These are phyloP conservation scores for Epirrhoe alternata DNA, from an alignment of 2,888 invertebrate genomes.

Conservation along the genomic window DNA sequence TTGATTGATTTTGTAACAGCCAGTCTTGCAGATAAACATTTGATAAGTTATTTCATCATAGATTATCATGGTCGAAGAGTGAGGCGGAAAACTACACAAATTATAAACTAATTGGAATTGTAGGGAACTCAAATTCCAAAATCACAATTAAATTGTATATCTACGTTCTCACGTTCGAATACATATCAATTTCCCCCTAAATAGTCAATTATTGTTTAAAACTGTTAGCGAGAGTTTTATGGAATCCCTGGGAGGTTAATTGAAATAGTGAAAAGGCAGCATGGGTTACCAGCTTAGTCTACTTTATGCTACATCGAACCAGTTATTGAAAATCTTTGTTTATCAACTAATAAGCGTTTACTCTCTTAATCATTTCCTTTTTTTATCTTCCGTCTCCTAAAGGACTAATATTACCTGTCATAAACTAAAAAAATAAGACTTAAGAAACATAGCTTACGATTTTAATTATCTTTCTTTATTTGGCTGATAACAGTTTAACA, in stretches of 20 bases:
- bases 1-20: conserved; percentile 5
- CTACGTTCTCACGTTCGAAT: conserved; percentile 40
- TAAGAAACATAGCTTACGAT: too few relatives aligned
- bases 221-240: conserved; percentile 39
- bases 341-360: background rate
- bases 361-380: too few relatives aligned
- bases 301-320: conserved; percentile 10
- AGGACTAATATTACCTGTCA: too few relatives aligned
- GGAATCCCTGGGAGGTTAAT: conserved; percentile 44
- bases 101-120: conserved; percentile 28
- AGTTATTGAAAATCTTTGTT: background rate
- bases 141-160: conserved; percentile 34
- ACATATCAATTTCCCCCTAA: conserved; percentile 42
- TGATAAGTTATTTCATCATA: conserved; percentile 4
- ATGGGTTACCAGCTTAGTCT: conserved; percentile 35
- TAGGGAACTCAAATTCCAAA: conserved; percentile 27
- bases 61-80: conserved; percentile 3
- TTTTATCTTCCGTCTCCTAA: too few relatives aligned
- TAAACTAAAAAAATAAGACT: too few relatives aligned
- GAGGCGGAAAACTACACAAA: conserved; percentile 1
- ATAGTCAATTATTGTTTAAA: conserved; percentile 45
- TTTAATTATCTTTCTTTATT: too few relatives aligned
- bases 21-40: background rate
- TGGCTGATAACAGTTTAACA: too few relatives aligned
- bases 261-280: conserved; percentile 48